Evolutionary conservation across 2,888 invertebrate species (phyloP), one percentile per base, ranked within the genome.

Genomic region (Automeris io): DNA sequence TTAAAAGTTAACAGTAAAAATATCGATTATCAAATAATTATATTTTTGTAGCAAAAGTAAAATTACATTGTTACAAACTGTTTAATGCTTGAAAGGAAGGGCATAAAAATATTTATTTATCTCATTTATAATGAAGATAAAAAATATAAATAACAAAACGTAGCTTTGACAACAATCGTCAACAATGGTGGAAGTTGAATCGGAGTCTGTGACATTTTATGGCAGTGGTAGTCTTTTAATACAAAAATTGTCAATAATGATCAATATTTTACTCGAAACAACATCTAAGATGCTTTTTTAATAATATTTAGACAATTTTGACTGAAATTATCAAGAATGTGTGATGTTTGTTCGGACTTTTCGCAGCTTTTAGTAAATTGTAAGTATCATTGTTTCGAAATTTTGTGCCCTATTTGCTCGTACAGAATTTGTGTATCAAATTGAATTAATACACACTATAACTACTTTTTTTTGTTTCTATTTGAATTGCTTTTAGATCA

Each of bases 271-370:
- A 67, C 64, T 54, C 56, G 61, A 68, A 70, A 65, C 68, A 67
- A 54, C 53, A 64, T 48, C 65, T 70, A 77, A 75, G 74, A 76
- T 73, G 69, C 72, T 80, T 78, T 76, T 75, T 58, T 67, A 70
- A 67, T 74, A 81, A 77, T 81, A 79, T 75, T 76, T 74, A 73
- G 71, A 59, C 49, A 56, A 56, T 61, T 58, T 70, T 64, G 46
- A 69, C 54, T 43, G 61, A 85, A 82, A 87, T 94, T 95, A 44
- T 61, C 62, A 70, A 86, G 73, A 79, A 86, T 86, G 95, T 97
- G 96, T 92, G 96, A 97, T 92, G 93, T 94, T 88, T 97, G 97
- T 89, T 92, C 94, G 76, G 96, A 96, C 88, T 94, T 96, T 90
- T 91, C 95, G 86, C 94, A 95, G 88, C 92, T 97, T 85, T 91